These are phyloP conservation scores for Nebria salina DNA, from an alignment of 2,888 invertebrate genomes.

Conservation along the genomic window DNA sequence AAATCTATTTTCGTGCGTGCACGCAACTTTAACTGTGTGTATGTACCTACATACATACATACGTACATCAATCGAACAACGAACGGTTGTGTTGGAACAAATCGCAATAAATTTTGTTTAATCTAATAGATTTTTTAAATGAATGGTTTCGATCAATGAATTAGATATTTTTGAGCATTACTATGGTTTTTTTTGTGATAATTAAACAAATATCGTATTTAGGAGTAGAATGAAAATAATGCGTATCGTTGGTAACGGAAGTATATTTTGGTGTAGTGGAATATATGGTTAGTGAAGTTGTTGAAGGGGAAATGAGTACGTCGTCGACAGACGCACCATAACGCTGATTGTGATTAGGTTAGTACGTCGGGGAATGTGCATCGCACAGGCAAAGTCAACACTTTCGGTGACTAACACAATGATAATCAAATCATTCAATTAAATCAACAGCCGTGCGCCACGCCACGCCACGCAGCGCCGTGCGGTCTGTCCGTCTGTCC, in stretches of 20 bases:
- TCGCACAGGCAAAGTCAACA: conserved; percentile 52
- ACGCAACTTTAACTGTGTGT: background rate
- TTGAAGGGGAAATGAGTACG: background rate
- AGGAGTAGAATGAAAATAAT: background rate
- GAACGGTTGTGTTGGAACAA: background rate
- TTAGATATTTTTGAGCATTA: too few species aligned
- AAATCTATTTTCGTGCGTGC: conserved; percentile 7
- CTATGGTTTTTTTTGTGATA: too few species aligned
- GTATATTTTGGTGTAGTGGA: background rate
- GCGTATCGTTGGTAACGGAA: background rate
- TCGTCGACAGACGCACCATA: conserved; percentile 17
- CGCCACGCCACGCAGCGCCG: background rate
- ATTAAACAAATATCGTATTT: too few species aligned
- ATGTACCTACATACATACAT: background rate
- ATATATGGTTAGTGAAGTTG: background rate
- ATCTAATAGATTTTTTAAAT: background rate
- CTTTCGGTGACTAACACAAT: conserved; percentile 49
- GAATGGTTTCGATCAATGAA: too few species aligned
- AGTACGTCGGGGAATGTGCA: conserved; percentile 35
- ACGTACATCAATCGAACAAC: background rate
- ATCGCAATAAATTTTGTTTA: background rate
- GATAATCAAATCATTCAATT: conserved; percentile 52
- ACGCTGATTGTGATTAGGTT: conserved; percentile 44
- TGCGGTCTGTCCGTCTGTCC: background rate
- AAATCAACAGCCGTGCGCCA: conserved; percentile 33